Percentiles rank a stretch among this genome's conserved stretches.
Evolutionary conservation across 2,113 vertebrate genomes (phyloP).

Genomic region (Solea solea): DNA sequence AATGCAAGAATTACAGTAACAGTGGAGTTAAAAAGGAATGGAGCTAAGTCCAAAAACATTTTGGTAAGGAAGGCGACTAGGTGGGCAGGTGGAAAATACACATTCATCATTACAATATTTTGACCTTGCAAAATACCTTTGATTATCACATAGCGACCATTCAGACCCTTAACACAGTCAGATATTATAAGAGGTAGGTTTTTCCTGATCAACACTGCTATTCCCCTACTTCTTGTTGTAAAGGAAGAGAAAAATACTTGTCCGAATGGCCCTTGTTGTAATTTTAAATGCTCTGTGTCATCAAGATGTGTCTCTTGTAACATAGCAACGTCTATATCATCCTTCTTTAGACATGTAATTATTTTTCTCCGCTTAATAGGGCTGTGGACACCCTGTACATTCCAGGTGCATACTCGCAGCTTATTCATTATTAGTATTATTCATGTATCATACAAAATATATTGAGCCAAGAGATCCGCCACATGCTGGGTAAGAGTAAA

Average conservation of each 20-base stretch:
- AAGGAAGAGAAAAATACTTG: conserved; percentile 18
- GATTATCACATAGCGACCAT: conserved; percentile 6
- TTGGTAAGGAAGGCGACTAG: not conserved
- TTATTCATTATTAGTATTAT: conserved; percentile 2
- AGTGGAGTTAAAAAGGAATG: not conserved
- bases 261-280: not conserved
- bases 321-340: not conserved
- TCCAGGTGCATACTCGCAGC: not conserved
- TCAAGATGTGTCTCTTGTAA: not conserved
- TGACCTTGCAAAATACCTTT: conserved; percentile 2
- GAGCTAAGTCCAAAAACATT: not conserved
- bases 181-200: too few species aligned
- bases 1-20: too few species aligned
- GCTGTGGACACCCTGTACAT: not conserved
- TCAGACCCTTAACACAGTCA: not conserved
- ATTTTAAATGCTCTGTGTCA: not conserved
- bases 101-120: conserved; percentile 7
- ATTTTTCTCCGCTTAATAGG: conserved; percentile 11
- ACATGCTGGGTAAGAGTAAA: not conserved
- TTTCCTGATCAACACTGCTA: not conserved
- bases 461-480: not conserved
- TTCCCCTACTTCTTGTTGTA: conserved; percentile 12
- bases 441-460: not conserved
- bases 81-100: conserved; percentile 1
- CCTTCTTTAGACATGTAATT: conserved; percentile 6